phyloP scores from a whole-genome alignment of 1,140 invertebrate genomes.

The Tachypleus tridentatus region DNA sequence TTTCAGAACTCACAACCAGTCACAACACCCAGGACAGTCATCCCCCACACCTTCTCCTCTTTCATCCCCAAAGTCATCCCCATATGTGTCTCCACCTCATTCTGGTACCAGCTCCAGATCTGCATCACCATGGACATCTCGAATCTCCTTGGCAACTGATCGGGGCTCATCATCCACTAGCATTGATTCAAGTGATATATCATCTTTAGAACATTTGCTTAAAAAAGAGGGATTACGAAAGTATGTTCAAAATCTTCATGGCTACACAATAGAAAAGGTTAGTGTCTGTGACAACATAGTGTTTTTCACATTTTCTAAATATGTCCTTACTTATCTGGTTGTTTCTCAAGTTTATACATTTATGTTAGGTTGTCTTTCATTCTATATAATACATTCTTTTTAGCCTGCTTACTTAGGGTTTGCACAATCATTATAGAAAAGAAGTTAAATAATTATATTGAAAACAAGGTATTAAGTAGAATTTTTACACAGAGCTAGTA shows the following conservation, averaged over 20 bases:
- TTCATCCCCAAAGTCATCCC: constrained; percentile 20
- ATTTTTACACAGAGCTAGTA: no score
- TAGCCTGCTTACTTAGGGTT: no score
- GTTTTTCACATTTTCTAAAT: not conserved
- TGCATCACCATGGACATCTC: constrained; percentile 18
- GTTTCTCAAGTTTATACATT: not conserved
- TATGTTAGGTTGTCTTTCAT: not conserved
- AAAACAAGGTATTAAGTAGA: no score
- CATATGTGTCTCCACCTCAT: constrained; percentile 19
- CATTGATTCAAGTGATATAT: constrained; percentile 3
- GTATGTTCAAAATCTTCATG: constrained; percentile 19
- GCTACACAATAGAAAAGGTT: constrained; percentile 25
- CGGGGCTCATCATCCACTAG: not conserved
- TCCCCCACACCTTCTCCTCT: constrained; percentile 13
- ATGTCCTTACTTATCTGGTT: not conserved
- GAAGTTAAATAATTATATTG: no score
- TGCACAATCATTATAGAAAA: no score
- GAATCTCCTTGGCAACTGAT: constrained; percentile 1
- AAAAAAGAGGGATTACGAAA: constrained; percentile 23
- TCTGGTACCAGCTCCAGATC: constrained; percentile 16
- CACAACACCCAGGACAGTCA: not conserved
- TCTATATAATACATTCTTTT: not conserved
- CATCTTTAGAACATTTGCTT: constrained; percentile 12
- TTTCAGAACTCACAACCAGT: no score
- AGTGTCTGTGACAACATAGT: not conserved